phyloP scores from a whole-genome alignment of 1,140 invertebrate genomes.

The Habropoda laboriosa region DNA sequence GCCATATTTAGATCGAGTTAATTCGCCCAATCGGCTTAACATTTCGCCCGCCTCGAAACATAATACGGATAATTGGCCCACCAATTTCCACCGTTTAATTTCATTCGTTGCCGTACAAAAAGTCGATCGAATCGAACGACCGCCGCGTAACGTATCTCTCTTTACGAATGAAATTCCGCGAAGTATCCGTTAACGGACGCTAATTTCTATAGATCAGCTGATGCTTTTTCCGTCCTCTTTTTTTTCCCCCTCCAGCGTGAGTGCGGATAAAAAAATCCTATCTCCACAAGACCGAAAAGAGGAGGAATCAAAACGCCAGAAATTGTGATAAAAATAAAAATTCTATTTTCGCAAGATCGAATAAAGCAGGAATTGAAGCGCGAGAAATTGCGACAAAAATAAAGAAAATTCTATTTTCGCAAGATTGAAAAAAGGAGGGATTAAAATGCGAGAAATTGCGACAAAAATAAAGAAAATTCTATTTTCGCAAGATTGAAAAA shows the following conservation, averaged over 20 bases:
- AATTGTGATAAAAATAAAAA: too few species aligned
- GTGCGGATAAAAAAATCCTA: not conserved
- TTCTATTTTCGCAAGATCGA: too few species aligned
- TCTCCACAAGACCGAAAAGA: not conserved
- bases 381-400: too few species aligned
- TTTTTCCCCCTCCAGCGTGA: not conserved
- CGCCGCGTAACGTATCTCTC: not conserved
- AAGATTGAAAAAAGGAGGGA: too few species aligned
- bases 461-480: too few species aligned
- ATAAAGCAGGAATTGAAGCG: too few species aligned
- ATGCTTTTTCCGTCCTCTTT: not conserved
- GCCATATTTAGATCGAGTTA: constrained; percentile 31
- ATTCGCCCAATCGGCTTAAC: constrained; percentile 33
- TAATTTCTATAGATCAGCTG: not conserved
- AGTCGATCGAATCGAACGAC: not conserved
- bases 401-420: too few species aligned
- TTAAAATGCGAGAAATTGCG: too few species aligned
- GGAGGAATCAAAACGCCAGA: not conserved
- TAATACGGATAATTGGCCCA: constrained; percentile 21
- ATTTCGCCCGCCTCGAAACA: constrained; percentile 14
- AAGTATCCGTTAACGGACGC: not conserved
- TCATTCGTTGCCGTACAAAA: not conserved
- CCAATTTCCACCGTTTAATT: constrained; percentile 38
- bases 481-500: too few species aligned
- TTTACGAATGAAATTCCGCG: not conserved